Base-by-base conservation (phyloP, 1,140 invertebrate species). In the Pseudoatta argentina region DNA sequence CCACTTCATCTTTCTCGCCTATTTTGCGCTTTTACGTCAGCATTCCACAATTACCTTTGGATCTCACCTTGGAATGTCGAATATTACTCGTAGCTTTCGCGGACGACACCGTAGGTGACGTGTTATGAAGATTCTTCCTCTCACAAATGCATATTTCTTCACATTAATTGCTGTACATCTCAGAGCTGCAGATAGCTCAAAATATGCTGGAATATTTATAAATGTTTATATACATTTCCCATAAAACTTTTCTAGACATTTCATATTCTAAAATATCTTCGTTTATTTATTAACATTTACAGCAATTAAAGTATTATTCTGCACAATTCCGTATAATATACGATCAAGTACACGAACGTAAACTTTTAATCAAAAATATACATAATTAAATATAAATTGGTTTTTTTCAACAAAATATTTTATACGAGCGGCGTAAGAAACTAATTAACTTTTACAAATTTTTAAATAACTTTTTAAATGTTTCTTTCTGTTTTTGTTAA, bases 41-140 rank as follows among this genome's bases (percentile, higher is more conserved):
- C 55, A 83, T 83, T 83, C 57, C 79, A 61, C 79, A 83, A 83
- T 83, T 83, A 83, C 55, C 79, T 75, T 75, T 51, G 55, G 79
- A 71, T 61, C 39, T 61, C 79, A 75, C 55, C 79, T 83, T 83
- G 79, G 79, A 83, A 83, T 83, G 79, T 83, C 79, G 69, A 83
- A 63, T 83, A 83, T 83, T 83, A 83, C 69, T 83, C 79, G 39
- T 75, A 83, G 57, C 79, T 83, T 63, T 71, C 39, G 30, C 66
- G 21, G 39, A 21, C 55, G 67, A 48, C 79, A 55, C 53, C 67
- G 21, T 83, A 83, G 55, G 79, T 75, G 79, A 75, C 79, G 55
- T 75, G 79, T 83, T 83, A 83, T 83, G 79, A 83, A 75, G 69
- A 83, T 75, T 83, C 69, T 83, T 83, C 69, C 69, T 27, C 69